These are phyloP conservation scores for Spisula subtruncata DNA, from an alignment of 2,888 invertebrate genomes.

Conservation along the genomic window DNA sequence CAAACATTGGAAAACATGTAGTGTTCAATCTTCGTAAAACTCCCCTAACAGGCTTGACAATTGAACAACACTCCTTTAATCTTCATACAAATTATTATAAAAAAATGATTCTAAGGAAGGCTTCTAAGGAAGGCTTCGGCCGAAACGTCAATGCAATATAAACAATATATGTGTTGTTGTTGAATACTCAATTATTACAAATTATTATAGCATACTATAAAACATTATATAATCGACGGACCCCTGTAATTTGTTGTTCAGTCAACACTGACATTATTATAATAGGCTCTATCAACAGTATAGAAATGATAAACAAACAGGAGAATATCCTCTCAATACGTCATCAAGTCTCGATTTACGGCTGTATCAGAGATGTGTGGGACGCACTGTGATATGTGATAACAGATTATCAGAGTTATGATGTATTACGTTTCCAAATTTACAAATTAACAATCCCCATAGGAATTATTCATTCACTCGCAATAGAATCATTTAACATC, in stretches of 20 bases:
- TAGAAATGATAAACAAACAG: neutral
- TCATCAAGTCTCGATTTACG: neutral
- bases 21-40: too few relatives aligned
- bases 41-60: too few relatives aligned
- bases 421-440: neutral
- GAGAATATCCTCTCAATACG: neutral
- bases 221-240: neutral
- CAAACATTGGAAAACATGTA: too few relatives aligned
- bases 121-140: too few relatives aligned
- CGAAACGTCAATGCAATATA: too few relatives aligned
- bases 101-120: too few relatives aligned
- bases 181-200: too few relatives aligned
- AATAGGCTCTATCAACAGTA: too few relatives aligned
- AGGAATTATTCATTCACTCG: neutral
- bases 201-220: neutral
- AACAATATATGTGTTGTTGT: too few relatives aligned
- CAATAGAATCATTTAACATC: neutral
- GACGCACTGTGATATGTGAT: neutral
- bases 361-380: neutral
- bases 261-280: neutral
- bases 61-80: too few relatives aligned
- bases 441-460: neutral
- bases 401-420: neutral
- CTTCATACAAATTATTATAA: neutral
- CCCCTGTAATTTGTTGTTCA: neutral